phyloP scores from a whole-genome alignment of 1,140 invertebrate genomes.

The Ditylenchus dipsaci region DNA sequence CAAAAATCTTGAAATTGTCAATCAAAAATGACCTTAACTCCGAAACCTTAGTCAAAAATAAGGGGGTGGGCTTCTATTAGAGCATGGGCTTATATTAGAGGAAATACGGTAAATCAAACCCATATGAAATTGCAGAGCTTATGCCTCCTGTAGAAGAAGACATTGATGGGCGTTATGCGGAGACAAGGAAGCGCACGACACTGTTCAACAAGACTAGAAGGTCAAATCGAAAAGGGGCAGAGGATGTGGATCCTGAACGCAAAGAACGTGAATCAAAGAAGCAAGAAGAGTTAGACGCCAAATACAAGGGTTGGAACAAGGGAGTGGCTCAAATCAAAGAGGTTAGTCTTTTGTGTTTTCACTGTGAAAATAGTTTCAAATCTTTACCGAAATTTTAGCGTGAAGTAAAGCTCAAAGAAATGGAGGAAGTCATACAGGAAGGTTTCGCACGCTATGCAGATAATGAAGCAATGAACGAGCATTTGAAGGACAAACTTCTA shows the following conservation, averaged over 20 bases:
- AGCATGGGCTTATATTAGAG: too few species aligned
- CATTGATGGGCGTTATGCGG: conserved; percentile 23
- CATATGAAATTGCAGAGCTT: not conserved
- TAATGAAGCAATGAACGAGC: conserved; percentile 48
- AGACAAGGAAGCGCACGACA: conserved; percentile 34
- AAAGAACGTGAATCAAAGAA: conserved; percentile 44
- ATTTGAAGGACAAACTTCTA: conserved; percentile 39
- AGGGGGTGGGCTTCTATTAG: too few species aligned
- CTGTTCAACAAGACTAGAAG: conserved; percentile 17
- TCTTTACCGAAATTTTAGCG: conserved; percentile 26
- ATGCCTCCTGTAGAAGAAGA: not conserved
- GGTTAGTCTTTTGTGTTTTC: conserved; percentile 9
- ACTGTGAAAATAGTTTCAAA: conserved; percentile 9
- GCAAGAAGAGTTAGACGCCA: conserved; percentile 43
- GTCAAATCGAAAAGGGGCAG: conserved; percentile 8
- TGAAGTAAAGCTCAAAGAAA: conserved; percentile 42
- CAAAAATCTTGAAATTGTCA: too few species aligned
- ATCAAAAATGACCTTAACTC: too few species aligned
- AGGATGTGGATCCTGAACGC: conserved; percentile 26
- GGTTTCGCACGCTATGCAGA: conserved; percentile 46
- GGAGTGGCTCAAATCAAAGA: conserved; percentile 42
- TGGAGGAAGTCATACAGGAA: conserved; percentile 44
- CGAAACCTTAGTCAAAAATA: too few species aligned
- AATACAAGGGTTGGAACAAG: conserved; percentile 39
- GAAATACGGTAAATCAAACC: not conserved